Conservation (phyloP, 2,797 vertebrate genomes). For the Myotis planiceps region DNA sequence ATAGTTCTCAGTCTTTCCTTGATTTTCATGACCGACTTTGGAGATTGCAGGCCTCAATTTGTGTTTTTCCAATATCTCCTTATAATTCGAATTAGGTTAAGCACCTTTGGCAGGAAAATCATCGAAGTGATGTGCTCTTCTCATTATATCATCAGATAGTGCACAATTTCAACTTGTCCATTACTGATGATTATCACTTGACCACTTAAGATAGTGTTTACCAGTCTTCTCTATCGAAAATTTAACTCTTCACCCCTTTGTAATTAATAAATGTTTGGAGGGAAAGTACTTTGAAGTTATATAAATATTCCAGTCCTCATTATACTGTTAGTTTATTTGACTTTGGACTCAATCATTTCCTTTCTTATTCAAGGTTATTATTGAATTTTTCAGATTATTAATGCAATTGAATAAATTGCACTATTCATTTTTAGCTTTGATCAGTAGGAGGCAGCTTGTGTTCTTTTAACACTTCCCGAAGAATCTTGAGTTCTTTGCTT, state of each 20-base stretch:
- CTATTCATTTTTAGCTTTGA: conserved; percentile 24
- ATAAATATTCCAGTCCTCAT: not conserved
- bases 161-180: not conserved
- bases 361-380: conserved; percentile 35
- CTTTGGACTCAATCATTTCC: not conserved
- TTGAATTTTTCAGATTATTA: not conserved
- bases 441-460: not conserved
- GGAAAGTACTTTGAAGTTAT: conserved; percentile 34
- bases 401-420: conserved; percentile 5
- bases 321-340: conserved; percentile 25
- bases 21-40: not conserved
- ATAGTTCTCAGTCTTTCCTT: not conserved
- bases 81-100: conserved; percentile 10
- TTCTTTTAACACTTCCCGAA: not conserved
- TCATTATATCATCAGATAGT: not conserved
- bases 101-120: not conserved
- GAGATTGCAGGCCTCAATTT: not conserved
- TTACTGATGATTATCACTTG: not conserved
- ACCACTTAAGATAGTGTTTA: not conserved
- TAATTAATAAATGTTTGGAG: not conserved
- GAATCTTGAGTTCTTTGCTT: conserved; percentile 26
- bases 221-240: not conserved
- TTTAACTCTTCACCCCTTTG: not conserved
- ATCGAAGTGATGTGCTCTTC: not conserved
- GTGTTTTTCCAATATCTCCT: not conserved